Conservation (phyloP, 2,888 invertebrate genomes). For the Brachypterus glaber region DNA sequence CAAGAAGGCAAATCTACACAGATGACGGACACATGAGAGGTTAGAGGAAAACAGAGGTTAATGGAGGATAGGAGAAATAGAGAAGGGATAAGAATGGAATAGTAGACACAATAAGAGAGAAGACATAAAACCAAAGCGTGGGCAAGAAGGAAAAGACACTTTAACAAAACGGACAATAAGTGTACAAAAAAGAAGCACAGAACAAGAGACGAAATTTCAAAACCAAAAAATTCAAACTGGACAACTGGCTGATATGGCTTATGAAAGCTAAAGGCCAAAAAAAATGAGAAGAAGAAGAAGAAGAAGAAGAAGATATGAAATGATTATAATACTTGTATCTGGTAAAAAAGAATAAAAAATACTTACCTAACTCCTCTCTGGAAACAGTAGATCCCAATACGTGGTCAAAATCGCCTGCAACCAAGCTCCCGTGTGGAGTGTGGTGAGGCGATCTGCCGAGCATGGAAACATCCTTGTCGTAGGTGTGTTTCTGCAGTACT, state of each 20-base stretch:
- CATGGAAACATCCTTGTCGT: conserved; percentile 57
- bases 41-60: too few species aligned
- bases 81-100: too few species aligned
- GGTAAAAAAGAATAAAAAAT: neutral
- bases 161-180: neutral
- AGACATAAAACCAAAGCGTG: too few species aligned
- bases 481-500: conserved; percentile 72
- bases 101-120: too few species aligned
- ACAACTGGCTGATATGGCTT: too few species aligned
- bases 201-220: neutral
- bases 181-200: too few species aligned
- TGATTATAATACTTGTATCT: neutral
- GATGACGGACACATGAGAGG: too few species aligned
- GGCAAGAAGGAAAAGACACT: too few species aligned
- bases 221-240: conserved; percentile 5
- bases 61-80: too few species aligned
- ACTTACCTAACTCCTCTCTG: conserved; percentile 41
- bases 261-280: too few species aligned
- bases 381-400: conserved; percentile 41
- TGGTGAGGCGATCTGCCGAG: conserved; percentile 43
- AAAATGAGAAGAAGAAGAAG: conserved; percentile 4
- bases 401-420: conserved; percentile 42
- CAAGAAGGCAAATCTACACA: too few species aligned
- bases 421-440: conserved; percentile 44
- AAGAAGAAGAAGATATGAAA: conserved; percentile 4